Conservation (phyloP, 2,113 vertebrate genomes). For the Phrynocephalus versicolor region DNA sequence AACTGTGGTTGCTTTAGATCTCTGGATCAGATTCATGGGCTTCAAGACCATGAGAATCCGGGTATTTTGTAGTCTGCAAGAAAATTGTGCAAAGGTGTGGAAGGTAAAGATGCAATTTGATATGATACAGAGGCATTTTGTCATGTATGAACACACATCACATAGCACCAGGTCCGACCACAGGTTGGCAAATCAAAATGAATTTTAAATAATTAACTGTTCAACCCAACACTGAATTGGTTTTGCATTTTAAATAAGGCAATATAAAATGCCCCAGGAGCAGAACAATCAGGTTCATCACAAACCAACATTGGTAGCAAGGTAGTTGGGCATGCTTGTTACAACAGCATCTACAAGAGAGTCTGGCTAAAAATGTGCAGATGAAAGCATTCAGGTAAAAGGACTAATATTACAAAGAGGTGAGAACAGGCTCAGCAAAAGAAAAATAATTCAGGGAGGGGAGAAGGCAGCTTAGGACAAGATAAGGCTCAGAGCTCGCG, state of each 20-base stretch:
- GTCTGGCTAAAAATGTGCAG: not conserved
- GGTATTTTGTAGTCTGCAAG: too few species aligned
- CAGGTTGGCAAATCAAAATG: not conserved
- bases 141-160: not conserved
- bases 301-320: not conserved
- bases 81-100: not conserved
- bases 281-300: not conserved
- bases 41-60: not conserved
- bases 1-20: not conserved
- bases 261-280: not conserved
- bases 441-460: not conserved
- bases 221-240: not conserved
- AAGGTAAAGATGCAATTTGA: not conserved
- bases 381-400: not conserved
- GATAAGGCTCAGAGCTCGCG: not conserved
- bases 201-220: not conserved
- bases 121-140: not conserved
- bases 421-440: not conserved
- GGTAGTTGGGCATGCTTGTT: not conserved
- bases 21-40: not conserved
- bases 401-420: not conserved
- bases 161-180: not conserved
- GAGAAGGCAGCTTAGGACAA: not conserved
- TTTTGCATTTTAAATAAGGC: not conserved
- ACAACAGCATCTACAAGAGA: not conserved